Percentiles rank a stretch among this genome's conserved stretches.
Conservation (phyloP, 2,888 invertebrate species). For the Harpalus rufipes region DNA sequence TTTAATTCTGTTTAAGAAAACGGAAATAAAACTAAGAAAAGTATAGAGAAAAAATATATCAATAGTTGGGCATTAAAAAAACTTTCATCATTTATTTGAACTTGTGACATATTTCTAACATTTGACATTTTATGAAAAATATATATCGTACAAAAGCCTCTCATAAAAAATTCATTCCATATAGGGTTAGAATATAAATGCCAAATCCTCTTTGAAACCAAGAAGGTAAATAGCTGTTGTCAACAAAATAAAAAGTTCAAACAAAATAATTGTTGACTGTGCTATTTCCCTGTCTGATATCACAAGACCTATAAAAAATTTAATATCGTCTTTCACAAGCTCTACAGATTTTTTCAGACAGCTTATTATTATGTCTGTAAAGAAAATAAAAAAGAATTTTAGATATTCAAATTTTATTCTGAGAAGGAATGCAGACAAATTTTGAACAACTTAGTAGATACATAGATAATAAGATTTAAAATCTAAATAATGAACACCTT, state of each 20-base stretch:
- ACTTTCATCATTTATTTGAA: neutral
- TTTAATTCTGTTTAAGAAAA: neutral
- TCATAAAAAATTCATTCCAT: constrained; percentile 26
- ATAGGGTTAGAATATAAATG: constrained; percentile 1
- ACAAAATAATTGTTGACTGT: constrained; percentile 25
- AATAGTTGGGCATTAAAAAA: neutral
- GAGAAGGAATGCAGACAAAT: constrained; percentile 7
- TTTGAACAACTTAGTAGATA: constrained; percentile 21
- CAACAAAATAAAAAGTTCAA: constrained; percentile 32
- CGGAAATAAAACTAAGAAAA: neutral
- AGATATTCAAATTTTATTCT: constrained; percentile 38
- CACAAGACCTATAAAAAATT: constrained; percentile 20
- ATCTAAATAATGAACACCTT: neutral
- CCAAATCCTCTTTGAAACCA: constrained; percentile 16
- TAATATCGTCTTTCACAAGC: constrained; percentile 27
- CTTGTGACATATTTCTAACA: constrained; percentile 11
- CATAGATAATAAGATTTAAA: neutral
- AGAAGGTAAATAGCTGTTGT: constrained; percentile 9
- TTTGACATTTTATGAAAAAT: constrained; percentile 17
- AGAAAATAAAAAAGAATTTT: constrained; percentile 31
- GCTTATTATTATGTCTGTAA: constrained; percentile 12
- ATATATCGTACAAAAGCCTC: neutral
- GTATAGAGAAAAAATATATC: neutral
- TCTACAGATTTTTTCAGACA: constrained; percentile 1
- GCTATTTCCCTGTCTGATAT: constrained; percentile 9